Conservation (phyloP, 2,113 vertebrate species). For the Indri indri region DNA sequence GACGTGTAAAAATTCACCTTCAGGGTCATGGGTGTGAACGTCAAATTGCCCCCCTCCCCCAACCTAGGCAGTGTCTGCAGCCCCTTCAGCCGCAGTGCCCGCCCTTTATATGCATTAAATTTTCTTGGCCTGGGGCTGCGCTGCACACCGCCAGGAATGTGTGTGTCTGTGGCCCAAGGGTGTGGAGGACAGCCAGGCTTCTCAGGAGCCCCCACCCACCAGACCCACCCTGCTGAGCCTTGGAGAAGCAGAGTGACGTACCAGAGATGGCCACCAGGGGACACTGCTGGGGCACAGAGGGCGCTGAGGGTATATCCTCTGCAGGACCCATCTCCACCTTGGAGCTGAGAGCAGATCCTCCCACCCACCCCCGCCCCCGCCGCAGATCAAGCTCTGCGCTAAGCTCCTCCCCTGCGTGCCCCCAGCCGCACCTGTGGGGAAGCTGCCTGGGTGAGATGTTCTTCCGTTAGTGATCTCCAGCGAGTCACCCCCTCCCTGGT, state of each 20-base stretch:
- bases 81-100: background rate
- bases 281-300: background rate
- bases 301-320: no score
- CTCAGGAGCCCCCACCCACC: no score
- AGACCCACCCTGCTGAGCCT: background rate
- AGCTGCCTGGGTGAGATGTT: background rate
- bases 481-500: no score
- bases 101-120: background rate
- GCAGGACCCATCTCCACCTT: background rate
- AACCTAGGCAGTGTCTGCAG: background rate
- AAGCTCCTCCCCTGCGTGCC: background rate
- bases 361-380: no score
- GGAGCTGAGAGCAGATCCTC: background rate
- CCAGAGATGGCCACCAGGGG: slow-evolving; percentile 41
- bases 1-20: background rate
- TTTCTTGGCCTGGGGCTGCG: background rate
- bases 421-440: background rate
- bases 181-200: background rate
- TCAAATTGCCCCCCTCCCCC: accelerated
- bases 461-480: background rate
- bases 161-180: background rate
- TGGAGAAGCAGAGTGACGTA: background rate
- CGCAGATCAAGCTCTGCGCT: background rate
- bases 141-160: background rate
- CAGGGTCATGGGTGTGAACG: background rate